A percentile compares a stretch with the other conserved stretches of the same genome.
phyloP scores from a whole-genome alignment of 2,888 invertebrate genomes.

The Osedax frankpressi region DNA sequence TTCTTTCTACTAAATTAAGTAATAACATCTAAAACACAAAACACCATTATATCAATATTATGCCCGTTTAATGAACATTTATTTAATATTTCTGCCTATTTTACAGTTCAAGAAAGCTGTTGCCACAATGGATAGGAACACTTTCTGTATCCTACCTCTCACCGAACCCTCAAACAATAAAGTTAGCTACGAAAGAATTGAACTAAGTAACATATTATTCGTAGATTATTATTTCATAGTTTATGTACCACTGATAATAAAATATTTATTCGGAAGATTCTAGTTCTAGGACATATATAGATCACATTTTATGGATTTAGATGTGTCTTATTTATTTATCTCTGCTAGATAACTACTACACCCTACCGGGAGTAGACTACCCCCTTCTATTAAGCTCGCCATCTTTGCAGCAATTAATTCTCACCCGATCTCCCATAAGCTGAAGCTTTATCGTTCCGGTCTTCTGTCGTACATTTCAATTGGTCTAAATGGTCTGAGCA shows the following conservation, averaged over 20 bases:
- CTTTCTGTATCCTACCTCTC: background rate
- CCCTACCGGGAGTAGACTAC: background rate
- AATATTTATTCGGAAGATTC: no score
- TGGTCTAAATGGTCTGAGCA: background rate
- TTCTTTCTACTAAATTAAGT: no score
- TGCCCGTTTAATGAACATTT: no score
- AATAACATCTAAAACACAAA: no score
- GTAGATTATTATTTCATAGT: no score
- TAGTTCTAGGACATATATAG: no score
- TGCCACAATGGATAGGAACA: background rate
- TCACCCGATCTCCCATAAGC: background rate
- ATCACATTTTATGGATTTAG: background rate
- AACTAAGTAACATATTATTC: no score
- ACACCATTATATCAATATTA: no score
- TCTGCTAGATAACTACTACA: background rate
- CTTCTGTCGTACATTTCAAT: background rate
- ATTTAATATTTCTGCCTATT: no score
- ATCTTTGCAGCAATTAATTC: background rate
- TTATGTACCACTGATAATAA: no score
- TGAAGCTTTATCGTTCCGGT: background rate
- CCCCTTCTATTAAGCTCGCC: background rate
- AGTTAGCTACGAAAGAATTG: no score
- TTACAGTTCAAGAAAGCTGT: background rate
- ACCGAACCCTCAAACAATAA: background rate
- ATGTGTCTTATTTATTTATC: background rate